Conservation (phyloP, 2,113 vertebrate genomes). For the Columbina picui region DNA sequence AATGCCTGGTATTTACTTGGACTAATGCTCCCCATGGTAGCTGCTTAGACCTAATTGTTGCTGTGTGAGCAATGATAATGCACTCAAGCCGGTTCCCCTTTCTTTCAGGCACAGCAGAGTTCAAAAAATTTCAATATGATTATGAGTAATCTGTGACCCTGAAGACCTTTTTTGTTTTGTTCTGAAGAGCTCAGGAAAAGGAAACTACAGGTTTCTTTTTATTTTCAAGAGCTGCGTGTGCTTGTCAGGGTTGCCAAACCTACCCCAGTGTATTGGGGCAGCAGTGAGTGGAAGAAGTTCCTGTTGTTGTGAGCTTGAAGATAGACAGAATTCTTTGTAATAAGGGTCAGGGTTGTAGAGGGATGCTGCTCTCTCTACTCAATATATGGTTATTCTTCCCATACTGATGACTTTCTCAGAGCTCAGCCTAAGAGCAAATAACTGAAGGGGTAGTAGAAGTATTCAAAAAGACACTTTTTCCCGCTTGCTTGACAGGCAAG, state of each 20-base stretch:
- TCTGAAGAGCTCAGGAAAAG: background rate
- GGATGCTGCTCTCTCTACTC: background rate
- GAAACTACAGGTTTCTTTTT: background rate
- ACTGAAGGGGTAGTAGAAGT: background rate
- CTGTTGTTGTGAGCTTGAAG: background rate
- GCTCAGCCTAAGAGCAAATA: background rate
- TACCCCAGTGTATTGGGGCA: background rate
- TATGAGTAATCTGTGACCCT: background rate
- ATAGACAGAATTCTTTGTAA: background rate
- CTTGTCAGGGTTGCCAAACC: background rate
- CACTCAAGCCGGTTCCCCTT: background rate
- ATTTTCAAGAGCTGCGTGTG: background rate
- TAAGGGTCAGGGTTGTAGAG: background rate
- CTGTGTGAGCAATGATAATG: background rate
- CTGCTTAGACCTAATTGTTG: background rate
- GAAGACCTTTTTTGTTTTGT: background rate
- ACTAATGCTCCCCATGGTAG: slow-evolving; percentile 23
- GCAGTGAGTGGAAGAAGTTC: background rate
- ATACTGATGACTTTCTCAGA: background rate
- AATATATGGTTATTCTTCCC: background rate
- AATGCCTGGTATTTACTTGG: slow-evolving; percentile 22
- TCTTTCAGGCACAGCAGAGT: slow-evolving; percentile 9
- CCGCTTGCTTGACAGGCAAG: background rate
- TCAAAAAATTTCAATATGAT: background rate
- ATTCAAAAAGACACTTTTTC: background rate